Base-by-base conservation (phyloP, 2,113 vertebrate genomes). In the Scatophagus argus region DNA sequence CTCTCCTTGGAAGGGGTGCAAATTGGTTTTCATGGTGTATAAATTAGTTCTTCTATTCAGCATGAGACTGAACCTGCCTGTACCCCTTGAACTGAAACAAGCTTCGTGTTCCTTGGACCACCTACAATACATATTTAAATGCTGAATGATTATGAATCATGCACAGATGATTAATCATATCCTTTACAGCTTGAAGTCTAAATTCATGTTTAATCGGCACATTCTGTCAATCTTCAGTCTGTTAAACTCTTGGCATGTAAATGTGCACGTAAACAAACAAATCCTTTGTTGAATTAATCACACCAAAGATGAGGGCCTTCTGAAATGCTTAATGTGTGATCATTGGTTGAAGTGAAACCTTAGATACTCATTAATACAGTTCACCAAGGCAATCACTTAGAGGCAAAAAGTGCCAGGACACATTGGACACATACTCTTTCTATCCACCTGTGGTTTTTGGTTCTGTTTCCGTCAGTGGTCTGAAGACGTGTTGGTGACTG, bases 1-100 rank as follows among this genome's bases (percentile, higher is more conserved):
- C 49, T 77, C 67, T 69, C 19, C 6, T 54, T 63, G 25, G 56
- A 76, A 68, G n/a, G 61, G 55, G 32, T 85, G 59, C 51, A 75
- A 88, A 89, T 84, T 78, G 72, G 29, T 83, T 90, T 86, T 80
- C 39, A 36, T 79, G 62, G n/a, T 76, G 73, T 79, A 55, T 85
- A 84, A 90, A 89, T 79, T 65, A 68, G 36, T 74, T 80, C 29
- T 6, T 81, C 66, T 79, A 13, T 51, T 79, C 60, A 36, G 51
- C 51, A 74, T 44, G 9, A 70, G 72, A 65, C 46, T 6, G 59
- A 84, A 74, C 34, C 34, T 25, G 29, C 38, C 7, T 32, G 7
- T 12, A 69, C 49, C 46, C 64, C 60, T 55, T 81, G 32, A 80
- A 72, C 66, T 31, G n/a, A 32, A 69, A 83, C 17, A 56, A 68